Evolutionary conservation across 2,113 vertebrate species (phyloP).

Genomic region (Hyaena hyaena): DNA sequence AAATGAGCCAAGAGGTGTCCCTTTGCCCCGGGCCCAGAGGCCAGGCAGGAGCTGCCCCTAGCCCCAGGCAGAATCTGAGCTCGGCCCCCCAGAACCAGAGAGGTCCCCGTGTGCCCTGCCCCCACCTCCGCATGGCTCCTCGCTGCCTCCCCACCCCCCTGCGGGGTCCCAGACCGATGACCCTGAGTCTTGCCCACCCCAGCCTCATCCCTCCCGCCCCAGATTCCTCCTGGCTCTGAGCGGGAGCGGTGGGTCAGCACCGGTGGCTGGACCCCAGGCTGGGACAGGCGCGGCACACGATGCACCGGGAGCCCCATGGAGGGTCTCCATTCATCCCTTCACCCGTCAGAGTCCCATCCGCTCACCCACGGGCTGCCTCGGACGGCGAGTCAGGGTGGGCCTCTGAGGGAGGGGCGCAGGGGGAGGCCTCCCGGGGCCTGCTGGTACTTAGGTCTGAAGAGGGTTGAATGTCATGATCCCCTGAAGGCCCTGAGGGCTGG

Average conservation of each 20-base stretch:
- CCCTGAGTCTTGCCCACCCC: not conserved
- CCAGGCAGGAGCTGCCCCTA: not conserved
- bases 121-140: not conserved
- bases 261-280: fast-evolving
- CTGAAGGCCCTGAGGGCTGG: fast-evolving
- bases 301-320: fast-evolving
- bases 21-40: not conserved
- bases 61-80: not conserved
- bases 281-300: fast-evolving
- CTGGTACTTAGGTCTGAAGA: not conserved
- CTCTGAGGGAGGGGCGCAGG: not conserved
- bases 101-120: not conserved
- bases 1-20: not conserved
- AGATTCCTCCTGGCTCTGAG: not conserved
- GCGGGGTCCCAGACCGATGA: not conserved
- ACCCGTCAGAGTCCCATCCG: not conserved
- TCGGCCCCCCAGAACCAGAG: not conserved
- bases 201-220: too few species aligned
- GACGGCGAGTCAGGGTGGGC: not conserved
- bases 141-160: fast-evolving
- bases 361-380: fast-evolving
- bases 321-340: not conserved
- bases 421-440: not conserved
- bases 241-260: not conserved
- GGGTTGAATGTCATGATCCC: fast-evolving